Evolutionary conservation across 2,797 vertebrate species (phyloP), one percentile per base, ranked within the genome.

Genomic region (Toxotes lorentzi): DNA sequence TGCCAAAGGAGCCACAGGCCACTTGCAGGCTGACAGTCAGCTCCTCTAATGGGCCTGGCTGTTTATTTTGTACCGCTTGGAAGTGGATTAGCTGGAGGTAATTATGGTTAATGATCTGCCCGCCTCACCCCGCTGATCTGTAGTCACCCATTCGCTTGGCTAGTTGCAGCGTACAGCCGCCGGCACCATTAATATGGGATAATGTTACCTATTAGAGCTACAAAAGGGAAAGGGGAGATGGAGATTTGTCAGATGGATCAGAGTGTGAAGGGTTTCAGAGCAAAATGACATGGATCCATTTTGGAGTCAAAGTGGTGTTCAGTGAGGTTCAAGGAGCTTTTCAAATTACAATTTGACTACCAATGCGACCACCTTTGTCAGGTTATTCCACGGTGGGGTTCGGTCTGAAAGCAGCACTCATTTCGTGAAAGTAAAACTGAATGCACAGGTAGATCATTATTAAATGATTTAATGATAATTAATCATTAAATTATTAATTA

Each of bases 21-120:
- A 93, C 95, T 95, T 94, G 93, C 94, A 92, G 94, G 86, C 95
- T 95, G 95, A 96, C 95, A 95, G 94, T 95, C 94, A 95, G 94
- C 92, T 94, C 90, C 91, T 93, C 94, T 96, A 96, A 96, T 95
- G 95, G 95, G 91, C 92, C 94, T 89, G 91, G 92, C 95, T 96
- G 95, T 96, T 96, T 95, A 95, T 95, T 96, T 93, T 95, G 94
- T 91, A 93, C 93, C 82, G 94, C 93, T 89, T 94, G 88, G 93
- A 94, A 96, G 94, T 96, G 94, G 95, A 95, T 96, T 96, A 96
- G 93, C 93, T 93, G 94, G 93, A 94, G 95, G 95, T 96, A 95
- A 96, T 96, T 96, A 96, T 94, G 94, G 94, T 95, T 96, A 96
- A 96, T 96, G 95, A 95, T 96, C 94, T 93, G 91, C 94, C 88